A percentile compares a stretch with the other conserved stretches of the same genome.
These are phyloP conservation scores for Eremobia ochroleuca DNA, from an alignment of 2,888 invertebrate genomes.

Conservation along the genomic window DNA sequence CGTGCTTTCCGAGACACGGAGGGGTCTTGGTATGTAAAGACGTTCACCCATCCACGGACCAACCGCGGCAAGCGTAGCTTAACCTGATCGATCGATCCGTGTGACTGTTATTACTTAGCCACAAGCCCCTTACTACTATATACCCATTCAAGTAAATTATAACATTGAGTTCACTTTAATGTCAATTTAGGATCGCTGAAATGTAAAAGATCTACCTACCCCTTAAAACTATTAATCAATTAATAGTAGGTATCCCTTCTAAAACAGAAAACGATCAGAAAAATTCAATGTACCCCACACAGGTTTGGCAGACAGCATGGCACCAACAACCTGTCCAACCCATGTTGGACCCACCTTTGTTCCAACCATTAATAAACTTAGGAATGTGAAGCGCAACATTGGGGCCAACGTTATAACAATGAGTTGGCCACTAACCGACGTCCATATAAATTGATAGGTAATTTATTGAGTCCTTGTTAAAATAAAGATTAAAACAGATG, in stretches of 20 bases:
- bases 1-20: background rate
- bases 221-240: constrained; percentile 59
- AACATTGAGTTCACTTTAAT: background rate
- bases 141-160: background rate
- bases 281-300: constrained; percentile 68
- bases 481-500: background rate
- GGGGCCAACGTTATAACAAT: constrained; percentile 48
- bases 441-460: background rate
- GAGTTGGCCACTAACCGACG: background rate
- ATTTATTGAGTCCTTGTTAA: background rate
- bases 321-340: constrained; percentile 67
- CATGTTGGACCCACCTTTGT: constrained; percentile 53
- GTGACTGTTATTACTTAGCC: background rate
- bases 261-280: constrained; percentile 39
- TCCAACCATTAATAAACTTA: constrained; percentile 60
- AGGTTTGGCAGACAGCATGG: constrained; percentile 75
- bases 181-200: background rate
- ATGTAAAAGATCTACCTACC: background rate
- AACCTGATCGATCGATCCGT: too few species aligned
- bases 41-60: background rate
- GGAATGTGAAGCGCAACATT: constrained; percentile 50
- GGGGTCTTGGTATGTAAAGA: background rate
- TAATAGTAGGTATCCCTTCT: constrained; percentile 34
- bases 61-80: background rate
- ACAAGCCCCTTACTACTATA: background rate